Evolutionary conservation across 2,797 vertebrate species (phyloP).

Genomic region (Peromyscus melanophrys): DNA sequence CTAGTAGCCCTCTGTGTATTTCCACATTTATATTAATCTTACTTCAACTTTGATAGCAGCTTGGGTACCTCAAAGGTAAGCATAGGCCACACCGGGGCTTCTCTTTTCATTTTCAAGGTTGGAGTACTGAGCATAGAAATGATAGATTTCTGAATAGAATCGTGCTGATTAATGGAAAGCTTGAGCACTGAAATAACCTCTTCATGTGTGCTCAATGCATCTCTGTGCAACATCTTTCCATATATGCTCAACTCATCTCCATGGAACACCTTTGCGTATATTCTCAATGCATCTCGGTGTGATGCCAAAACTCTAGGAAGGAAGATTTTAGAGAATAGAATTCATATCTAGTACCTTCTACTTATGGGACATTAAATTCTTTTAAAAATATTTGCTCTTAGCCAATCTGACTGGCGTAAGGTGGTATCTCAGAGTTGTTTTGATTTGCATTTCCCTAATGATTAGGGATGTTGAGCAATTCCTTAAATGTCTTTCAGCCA

Average conservation of each 20-base stretch:
- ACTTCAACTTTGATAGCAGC: neutral
- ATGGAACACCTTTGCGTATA: neutral
- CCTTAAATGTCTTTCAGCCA: too few species aligned
- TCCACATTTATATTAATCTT: neutral
- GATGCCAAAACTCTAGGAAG: neutral
- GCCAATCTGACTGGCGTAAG: too few species aligned
- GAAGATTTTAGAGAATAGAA: neutral
- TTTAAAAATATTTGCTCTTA: constrained; percentile 22
- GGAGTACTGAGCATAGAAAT: neutral
- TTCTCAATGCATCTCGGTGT: neutral
- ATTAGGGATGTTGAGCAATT: too few species aligned
- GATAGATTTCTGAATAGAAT: neutral
- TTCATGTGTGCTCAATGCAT: neutral
- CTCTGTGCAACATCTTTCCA: fast-evolving
- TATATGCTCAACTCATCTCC: neutral
- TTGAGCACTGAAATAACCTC: neutral
- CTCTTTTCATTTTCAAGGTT: neutral
- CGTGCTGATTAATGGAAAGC: neutral
- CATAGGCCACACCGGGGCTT: neutral
- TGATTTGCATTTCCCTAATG: too few species aligned
- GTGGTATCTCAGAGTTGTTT: too few species aligned
- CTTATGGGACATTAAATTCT: neutral
- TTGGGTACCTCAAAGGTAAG: neutral
- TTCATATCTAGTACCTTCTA: neutral
- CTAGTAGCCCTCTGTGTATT: neutral